A percentile compares a stretch with the other conserved stretches of the same genome.
Conservation (phyloP, 1,140 invertebrate genomes). For the Eriosoma lanigerum region DNA sequence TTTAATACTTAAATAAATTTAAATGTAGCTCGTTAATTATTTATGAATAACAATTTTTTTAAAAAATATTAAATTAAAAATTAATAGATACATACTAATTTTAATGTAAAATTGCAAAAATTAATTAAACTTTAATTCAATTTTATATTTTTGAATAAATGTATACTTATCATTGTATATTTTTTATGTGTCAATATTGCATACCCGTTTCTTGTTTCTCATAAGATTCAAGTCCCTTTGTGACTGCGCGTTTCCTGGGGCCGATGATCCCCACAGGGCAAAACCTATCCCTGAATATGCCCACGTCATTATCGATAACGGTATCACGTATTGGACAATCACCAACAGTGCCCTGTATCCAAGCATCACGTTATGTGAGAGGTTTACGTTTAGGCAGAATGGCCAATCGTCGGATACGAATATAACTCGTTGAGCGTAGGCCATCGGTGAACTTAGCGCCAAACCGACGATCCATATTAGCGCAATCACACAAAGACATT, state of each 20-base stretch:
- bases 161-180: no score
- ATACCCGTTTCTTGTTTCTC: constrained; percentile 63
- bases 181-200: no score
- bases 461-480: constrained; percentile 55
- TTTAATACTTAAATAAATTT: no score
- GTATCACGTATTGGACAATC: constrained; percentile 62
- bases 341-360: constrained; percentile 59
- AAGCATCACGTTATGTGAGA: constrained; percentile 54
- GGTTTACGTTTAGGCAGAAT: constrained; percentile 57
- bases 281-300: constrained; percentile 61
- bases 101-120: no score
- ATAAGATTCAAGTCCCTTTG: constrained; percentile 60
- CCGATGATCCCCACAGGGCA: constrained; percentile 60
- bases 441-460: constrained; percentile 54
- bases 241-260: constrained; percentile 61
- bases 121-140: no score
- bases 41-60: no score
- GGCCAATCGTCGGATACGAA: constrained; percentile 53
- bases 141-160: no score
- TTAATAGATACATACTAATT: no score
- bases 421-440: constrained; percentile 53
- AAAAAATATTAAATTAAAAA: no score
- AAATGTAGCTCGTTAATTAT: no score
- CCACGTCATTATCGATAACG: constrained; percentile 61
- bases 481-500: constrained; percentile 55